These are phyloP conservation scores for Siniperca scherzeri DNA, from an alignment of 2,797 vertebrate species.

Conservation along the genomic window DNA sequence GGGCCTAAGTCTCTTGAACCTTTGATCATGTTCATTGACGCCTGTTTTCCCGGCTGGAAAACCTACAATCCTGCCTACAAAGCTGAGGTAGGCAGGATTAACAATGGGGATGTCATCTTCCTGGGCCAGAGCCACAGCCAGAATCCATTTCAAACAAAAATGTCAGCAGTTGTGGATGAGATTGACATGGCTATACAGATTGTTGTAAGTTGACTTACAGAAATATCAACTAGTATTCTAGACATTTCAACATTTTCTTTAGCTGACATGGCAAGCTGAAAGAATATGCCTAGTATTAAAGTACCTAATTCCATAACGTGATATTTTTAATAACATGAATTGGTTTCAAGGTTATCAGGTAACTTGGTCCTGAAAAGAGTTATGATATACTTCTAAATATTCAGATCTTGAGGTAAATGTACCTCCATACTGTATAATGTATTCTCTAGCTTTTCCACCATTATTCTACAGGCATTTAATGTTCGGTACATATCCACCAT, in stretches of 20 bases:
- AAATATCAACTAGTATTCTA: not conserved
- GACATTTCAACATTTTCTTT: not conserved
- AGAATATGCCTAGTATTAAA: not conserved
- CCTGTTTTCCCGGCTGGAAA: not conserved
- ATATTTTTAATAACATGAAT: not conserved
- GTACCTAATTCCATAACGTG: not conserved
- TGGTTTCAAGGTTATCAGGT: not conserved
- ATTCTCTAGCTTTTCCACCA: not conserved
- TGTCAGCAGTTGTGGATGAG: not conserved
- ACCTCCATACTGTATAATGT: not conserved
- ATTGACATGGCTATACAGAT: not conserved
- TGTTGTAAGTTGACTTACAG: not conserved
- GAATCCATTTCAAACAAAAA: conserved; percentile 13
- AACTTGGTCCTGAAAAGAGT: not conserved
- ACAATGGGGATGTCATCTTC: not conserved
- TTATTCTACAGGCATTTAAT: not conserved
- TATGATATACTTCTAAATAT: not conserved
- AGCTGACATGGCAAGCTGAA: not conserved
- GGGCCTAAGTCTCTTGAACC: not conserved
- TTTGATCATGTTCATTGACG: not conserved
- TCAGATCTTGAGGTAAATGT: conserved; percentile 1
- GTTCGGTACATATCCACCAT: not conserved
- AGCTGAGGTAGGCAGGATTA: conserved; percentile 14
- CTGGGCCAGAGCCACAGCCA: not conserved
- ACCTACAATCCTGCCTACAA: not conserved